These are phyloP conservation scores for Pseudobourletiella spinata DNA, from an alignment of 1,140 invertebrate genomes.

Conservation along the genomic window DNA sequence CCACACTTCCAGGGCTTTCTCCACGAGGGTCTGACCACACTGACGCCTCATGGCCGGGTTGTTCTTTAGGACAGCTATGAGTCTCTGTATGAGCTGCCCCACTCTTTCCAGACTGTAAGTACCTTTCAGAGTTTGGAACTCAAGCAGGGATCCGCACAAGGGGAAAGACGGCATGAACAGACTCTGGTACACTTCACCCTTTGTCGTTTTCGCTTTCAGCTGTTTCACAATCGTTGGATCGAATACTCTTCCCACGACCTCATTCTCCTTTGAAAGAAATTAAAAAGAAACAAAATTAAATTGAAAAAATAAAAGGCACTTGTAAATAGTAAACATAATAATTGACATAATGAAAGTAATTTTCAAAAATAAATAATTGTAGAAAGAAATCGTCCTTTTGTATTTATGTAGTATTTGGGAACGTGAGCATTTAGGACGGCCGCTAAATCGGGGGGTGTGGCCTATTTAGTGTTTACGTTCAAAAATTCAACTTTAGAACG, in stretches of 20 bases:
- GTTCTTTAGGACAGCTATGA: conserved; percentile 2
- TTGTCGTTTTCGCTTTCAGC: conserved; percentile 9
- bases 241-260: conserved; percentile 11
- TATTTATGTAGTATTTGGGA: no score
- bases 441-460: no score
- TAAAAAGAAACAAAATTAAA: background rate
- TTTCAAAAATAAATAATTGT: background rate
- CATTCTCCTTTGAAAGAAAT: background rate
- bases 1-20: conserved; percentile 21
- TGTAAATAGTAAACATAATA: background rate
- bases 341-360: background rate
- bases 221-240: conserved; percentile 12
- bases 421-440: no score
- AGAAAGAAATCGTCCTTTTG: no score
- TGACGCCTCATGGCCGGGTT: conserved; percentile 10
- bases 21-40: conserved; percentile 13
- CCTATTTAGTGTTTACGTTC: no score
- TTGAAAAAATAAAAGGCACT: background rate
- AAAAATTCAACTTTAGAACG: no score
- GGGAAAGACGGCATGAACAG: conserved; percentile 3
- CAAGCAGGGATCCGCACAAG: conserved; percentile 3
- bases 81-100: background rate
- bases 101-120: conserved; percentile 17
- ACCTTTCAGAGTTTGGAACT: conserved; percentile 10
- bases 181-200: conserved; percentile 25